Conservation (phyloP, 1,140 invertebrate species). For the Dreissena polymorpha region DNA sequence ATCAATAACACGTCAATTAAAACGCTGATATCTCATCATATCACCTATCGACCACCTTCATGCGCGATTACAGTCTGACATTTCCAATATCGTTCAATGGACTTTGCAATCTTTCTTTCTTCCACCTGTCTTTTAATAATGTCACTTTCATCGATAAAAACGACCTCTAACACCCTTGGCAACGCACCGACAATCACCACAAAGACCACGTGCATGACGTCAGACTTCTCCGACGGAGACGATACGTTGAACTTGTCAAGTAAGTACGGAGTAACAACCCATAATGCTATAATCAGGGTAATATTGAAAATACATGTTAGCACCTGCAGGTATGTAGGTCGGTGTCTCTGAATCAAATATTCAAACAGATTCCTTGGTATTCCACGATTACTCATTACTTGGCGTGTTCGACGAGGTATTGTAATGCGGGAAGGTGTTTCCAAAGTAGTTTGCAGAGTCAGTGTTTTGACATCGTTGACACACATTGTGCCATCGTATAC, state of each 20-base stretch:
- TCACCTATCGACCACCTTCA: no score
- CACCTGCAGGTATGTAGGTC: neutral
- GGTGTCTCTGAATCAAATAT: neutral
- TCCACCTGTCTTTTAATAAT: neutral
- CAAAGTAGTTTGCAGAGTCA: neutral
- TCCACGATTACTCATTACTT: neutral
- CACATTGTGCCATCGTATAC: conserved; percentile 1
- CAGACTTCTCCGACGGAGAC: neutral
- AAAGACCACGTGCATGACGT: conserved; percentile 22
- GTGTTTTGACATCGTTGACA: neutral
- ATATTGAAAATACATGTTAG: neutral
- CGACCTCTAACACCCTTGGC: conserved; percentile 9
- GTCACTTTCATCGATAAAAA: neutral
- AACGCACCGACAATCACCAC: conserved; percentile 10
- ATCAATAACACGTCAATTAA: no score
- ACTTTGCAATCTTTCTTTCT: neutral
- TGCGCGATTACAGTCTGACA: no score
- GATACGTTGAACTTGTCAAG: neutral
- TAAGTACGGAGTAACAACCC: neutral
- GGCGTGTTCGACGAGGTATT: no score
- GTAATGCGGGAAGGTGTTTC: no score
- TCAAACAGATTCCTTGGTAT: neutral
- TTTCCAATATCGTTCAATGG: neutral
- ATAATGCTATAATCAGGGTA: neutral
- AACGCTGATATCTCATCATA: no score